These are phyloP conservation scores for Latrodectus hesperus DNA, from an alignment of 2,888 invertebrate species.

Conservation along the genomic window DNA sequence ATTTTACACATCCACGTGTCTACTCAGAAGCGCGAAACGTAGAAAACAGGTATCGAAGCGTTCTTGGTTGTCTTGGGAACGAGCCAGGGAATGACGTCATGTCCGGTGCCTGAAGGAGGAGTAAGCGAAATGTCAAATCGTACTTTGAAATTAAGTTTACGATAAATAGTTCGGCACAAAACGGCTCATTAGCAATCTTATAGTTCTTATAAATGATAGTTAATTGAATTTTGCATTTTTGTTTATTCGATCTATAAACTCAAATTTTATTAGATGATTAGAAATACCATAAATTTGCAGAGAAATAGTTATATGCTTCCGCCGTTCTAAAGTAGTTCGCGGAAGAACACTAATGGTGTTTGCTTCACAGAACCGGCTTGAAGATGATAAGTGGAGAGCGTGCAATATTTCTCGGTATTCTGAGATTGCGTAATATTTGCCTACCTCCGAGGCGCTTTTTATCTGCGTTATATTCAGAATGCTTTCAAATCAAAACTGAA, in stretches of 20 bases:
- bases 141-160: slow-evolving; percentile 24
- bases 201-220: too few species aligned
- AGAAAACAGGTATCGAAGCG: slow-evolving; percentile 15
- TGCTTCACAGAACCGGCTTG: slow-evolving; percentile 67
- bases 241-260: too few species aligned
- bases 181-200: background rate
- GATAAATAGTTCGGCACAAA: background rate
- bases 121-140: slow-evolving; percentile 46
- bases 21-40: slow-evolving; percentile 44
- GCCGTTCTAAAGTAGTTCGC: slow-evolving; percentile 51
- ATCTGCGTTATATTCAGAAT: slow-evolving; percentile 59
- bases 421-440: slow-evolving; percentile 50
- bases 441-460: slow-evolving; percentile 45
- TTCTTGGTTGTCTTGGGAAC: slow-evolving; percentile 56
- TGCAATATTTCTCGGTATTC: slow-evolving; percentile 59
- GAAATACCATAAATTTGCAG: too few species aligned
- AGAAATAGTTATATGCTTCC: slow-evolving; percentile 20
- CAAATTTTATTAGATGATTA: too few species aligned
- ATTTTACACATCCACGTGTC: slow-evolving; percentile 64
- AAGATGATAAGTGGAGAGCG: slow-evolving; percentile 51
- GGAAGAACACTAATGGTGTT: slow-evolving; percentile 54
- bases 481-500: slow-evolving; percentile 58
- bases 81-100: slow-evolving; percentile 58
- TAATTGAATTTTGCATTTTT: too few species aligned
- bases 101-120: slow-evolving; percentile 7